Base-by-base conservation (phyloP, 2,888 invertebrate genomes). In the Cynaeus angustus region DNA sequence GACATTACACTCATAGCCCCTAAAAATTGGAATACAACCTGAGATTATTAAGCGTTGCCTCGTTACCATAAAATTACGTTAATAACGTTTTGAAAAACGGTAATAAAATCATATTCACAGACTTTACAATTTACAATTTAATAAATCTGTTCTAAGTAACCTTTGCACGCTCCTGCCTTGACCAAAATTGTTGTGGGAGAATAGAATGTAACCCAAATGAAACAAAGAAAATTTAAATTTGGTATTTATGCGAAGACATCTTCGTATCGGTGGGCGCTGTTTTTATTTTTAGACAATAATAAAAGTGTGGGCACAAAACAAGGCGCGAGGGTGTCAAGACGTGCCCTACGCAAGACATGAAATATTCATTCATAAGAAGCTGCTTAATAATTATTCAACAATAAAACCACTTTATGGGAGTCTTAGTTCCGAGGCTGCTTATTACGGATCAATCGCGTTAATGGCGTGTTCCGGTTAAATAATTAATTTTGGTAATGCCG, bases 401-500 rank as follows among this genome's bases (percentile, higher is more conserved):
- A 59, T 46, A 37, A 61, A 61, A 48, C 61, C 16, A 10, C 43
- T 61, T 48, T 30, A 62, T 50, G 62, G 12, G 45, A 16, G 50
- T 12, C 33, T 14, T 8, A 38, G 9, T 62, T 33, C 9, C 21
- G 6, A 37, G 13, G 13, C 30, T 10, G 28, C 13, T 55, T 38
- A 52, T 30, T 30, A 13, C 52, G 56, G 61, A 61, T 61, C 61
- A 61, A 61, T 48, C 48, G 48, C 21, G 37, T 62, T 68, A 62
- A 68, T 68, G 26, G 59, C 16, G 33, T 67, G 59, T 59, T 41
- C 48, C 26, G 48, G 48, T 52, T 50, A 59, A 58, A 59, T 58
- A 59, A 43, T 26, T 58, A 33, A 46, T 59, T 59, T 14, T 8
- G 10, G 6, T 46, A 48, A 13, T 21, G 59, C 10, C 46, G 8